Conservation (phyloP, 2,113 vertebrate genomes). For the Nibea coibor region DNA sequence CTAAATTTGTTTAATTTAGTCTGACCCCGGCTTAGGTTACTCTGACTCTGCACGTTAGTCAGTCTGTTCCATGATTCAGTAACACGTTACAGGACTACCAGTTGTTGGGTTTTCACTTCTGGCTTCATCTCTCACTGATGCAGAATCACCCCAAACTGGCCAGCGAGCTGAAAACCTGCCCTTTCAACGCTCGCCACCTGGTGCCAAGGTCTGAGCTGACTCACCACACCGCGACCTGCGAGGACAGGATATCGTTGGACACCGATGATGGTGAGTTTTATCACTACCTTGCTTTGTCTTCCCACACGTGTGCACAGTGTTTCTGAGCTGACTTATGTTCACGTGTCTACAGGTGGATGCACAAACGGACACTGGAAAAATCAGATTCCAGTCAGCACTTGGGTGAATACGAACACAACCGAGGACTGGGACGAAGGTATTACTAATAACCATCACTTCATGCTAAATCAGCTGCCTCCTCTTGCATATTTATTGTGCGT, state of each 20-base stretch:
- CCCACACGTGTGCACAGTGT: not conserved
- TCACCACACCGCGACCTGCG: slow-evolving; percentile 80
- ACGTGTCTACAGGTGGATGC: slow-evolving; percentile 15
- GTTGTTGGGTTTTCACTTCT: not conserved
- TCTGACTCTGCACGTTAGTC: not conserved
- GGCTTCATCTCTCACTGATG: not conserved
- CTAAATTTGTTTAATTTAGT: too few relatives aligned
- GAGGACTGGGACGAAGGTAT: slow-evolving; percentile 83
- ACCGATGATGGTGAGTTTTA: slow-evolving; percentile 57
- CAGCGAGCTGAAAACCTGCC: slow-evolving; percentile 83
- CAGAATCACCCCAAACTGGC: slow-evolving; percentile 85
- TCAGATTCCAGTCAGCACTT: slow-evolving; percentile 72
- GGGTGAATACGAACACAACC: slow-evolving; percentile 55
- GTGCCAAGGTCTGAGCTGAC: slow-evolving; percentile 80
- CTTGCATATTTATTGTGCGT: not conserved
- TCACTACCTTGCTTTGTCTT: rapidly evolving
- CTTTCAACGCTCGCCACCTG: slow-evolving; percentile 88
- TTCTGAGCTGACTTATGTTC: not conserved
- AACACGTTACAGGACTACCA: not conserved
- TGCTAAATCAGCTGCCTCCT: not conserved
- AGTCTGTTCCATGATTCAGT: not conserved
- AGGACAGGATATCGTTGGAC: slow-evolving; percentile 59
- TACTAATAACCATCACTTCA: not conserved
- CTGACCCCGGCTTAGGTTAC: too few relatives aligned
- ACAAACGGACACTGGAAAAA: slow-evolving; percentile 22